Percentiles rank a stretch among this genome's conserved stretches.
Evolutionary conservation across 2,888 invertebrate species (phyloP).

Genomic region (Mesorhabditis sp.): DNA sequence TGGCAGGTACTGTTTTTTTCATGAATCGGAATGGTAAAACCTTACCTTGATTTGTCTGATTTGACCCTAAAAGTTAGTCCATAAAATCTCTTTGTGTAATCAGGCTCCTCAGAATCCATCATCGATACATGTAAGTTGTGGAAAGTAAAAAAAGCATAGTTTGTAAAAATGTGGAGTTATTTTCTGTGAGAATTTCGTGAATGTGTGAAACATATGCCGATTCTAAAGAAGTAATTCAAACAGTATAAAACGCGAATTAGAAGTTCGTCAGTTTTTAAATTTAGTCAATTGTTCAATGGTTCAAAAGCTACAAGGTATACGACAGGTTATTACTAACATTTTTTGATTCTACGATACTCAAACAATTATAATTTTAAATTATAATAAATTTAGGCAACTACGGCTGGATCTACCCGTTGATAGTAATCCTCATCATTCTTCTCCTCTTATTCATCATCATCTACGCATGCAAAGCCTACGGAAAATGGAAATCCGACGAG

Average conservation of each 20-base stretch:
- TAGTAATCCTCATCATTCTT: slow-evolving; percentile 47
- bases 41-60: background rate
- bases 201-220: background rate
- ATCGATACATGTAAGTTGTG: slow-evolving; percentile 4
- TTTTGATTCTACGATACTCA: no score
- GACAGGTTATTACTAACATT: no score
- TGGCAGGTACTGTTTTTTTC: slow-evolving; percentile 22
- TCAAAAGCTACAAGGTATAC: no score
- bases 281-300: no score
- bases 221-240: no score
- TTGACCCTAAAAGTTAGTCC: background rate
- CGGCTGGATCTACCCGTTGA: slow-evolving; percentile 49
- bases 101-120: background rate
- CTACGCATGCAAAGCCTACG: slow-evolving; percentile 39
- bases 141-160: background rate
- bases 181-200: no score
- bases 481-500: slow-evolving; percentile 36
- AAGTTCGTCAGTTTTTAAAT: no score
- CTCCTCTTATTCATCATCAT: slow-evolving; percentile 47
- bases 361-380: background rate
- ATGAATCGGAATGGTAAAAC: background rate
- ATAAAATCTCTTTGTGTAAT: background rate
- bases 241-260: no score
- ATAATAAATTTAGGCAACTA: slow-evolving; percentile 25
- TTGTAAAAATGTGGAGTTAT: background rate